These are phyloP conservation scores for Conus betulinus DNA, from an alignment of 1,140 invertebrate species.

Conservation along the genomic window DNA sequence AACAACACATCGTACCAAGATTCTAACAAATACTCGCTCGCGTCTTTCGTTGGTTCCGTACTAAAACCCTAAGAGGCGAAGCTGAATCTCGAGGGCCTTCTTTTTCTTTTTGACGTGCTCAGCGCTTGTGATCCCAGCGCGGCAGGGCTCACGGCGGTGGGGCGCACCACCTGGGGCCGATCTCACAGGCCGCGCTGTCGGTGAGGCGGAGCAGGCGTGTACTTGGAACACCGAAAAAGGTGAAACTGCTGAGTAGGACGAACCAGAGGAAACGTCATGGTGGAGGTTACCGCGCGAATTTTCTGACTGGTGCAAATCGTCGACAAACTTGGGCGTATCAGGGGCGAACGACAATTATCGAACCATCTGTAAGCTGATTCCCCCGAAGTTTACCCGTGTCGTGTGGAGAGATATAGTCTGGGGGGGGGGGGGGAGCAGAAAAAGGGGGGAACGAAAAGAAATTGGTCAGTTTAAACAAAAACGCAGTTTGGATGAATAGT, in stretches of 20 bases:
- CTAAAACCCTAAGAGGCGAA: conserved; percentile 82
- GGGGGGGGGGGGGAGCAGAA: too few relatives aligned
- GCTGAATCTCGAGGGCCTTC: conserved; percentile 79
- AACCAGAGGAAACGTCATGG: conserved; percentile 92
- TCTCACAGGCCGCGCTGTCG: too few relatives aligned
- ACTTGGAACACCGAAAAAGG: conserved; percentile 91
- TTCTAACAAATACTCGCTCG: conserved; percentile 87
- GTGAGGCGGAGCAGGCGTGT: conserved; percentile 83
- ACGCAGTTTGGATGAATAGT: too few relatives aligned
- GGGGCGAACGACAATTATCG: conserved; percentile 96
- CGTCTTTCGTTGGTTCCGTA: conserved; percentile 85
- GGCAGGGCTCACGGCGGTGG: conserved; percentile 81
- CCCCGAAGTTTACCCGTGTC: conserved; percentile 88
- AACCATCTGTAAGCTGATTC: conserved; percentile 95
- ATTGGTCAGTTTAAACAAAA: too few relatives aligned
- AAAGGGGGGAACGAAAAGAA: too few relatives aligned
- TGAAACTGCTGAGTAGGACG: conserved; percentile 91
- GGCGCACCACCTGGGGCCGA: conserved; percentile 75
- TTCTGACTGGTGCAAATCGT: conserved; percentile 96
- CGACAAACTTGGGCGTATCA: conserved; percentile 92
- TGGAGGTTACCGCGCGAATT: conserved; percentile 91
- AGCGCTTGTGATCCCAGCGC: conserved; percentile 75
- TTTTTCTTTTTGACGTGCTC: conserved; percentile 59
- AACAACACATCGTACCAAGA: conserved; percentile 93
- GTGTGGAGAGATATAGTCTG: too few relatives aligned